A percentile compares a stretch with the other conserved stretches of the same genome.
Conservation (phyloP, 2,797 vertebrate species). For the Brachyrhaphis roseni region DNA sequence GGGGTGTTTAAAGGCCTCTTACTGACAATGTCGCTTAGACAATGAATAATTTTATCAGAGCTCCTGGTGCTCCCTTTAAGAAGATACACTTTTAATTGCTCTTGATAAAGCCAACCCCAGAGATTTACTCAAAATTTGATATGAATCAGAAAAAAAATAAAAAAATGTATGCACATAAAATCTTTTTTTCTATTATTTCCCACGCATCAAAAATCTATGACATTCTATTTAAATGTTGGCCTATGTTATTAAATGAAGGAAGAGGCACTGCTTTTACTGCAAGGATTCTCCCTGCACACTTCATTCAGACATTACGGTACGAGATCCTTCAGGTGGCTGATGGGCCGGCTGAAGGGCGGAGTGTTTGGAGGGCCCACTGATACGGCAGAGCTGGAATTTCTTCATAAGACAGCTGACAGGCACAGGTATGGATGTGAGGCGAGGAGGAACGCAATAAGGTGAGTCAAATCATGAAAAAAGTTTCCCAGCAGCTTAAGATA, state of each 20-base stretch:
- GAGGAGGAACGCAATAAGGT: conserved; percentile 37
- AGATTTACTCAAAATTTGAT: background rate
- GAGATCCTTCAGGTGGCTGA: conserved; percentile 52
- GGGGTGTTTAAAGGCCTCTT: too few relatives aligned
- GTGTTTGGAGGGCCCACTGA: conserved; percentile 19
- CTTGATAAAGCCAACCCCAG: background rate
- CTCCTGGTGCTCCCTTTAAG: background rate
- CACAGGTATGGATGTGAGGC: conserved; percentile 26
- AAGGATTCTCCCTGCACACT: conserved; percentile 24
- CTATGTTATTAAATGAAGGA: background rate
- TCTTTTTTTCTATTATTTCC: background rate
- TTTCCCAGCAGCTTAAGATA: background rate
- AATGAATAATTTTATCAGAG: background rate
- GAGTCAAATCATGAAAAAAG: background rate
- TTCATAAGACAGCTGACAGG: conserved; percentile 16
- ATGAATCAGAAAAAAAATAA: background rate
- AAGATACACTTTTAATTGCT: background rate
- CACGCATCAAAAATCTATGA: background rate
- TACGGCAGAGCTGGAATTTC: conserved; percentile 6
- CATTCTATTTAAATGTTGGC: background rate
- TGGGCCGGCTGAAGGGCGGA: conserved; percentile 51
- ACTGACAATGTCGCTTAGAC: background rate
- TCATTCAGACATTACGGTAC: conserved; percentile 56
- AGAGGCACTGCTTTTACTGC: background rate
- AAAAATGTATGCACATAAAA: too few relatives aligned